A percentile compares a stretch with the other conserved stretches of the same genome.
phyloP scores from a whole-genome alignment of 2,113 vertebrate species.

The Poicephalus gulielmi region DNA sequence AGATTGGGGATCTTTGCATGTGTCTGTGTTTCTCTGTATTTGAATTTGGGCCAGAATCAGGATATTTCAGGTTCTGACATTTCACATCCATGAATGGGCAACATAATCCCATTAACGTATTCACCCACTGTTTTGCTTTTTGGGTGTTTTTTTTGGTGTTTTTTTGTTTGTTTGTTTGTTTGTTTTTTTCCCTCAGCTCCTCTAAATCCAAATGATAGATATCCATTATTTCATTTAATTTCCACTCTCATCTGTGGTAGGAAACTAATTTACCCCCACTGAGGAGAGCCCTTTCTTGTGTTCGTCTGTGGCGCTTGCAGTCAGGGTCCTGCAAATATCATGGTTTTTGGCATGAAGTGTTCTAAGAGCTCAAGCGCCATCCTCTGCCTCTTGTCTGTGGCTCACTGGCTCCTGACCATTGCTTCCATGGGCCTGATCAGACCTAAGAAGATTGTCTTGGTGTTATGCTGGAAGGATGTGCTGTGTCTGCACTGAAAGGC shows the following conservation, averaged over 20 bases:
- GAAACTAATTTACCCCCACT: not conserved
- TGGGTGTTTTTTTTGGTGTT: not conserved
- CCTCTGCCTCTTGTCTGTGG: not conserved
- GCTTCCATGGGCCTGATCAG: not conserved
- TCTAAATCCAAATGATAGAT: not conserved
- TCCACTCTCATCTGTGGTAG: not conserved
- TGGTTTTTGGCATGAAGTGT: not conserved
- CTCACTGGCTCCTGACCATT: rapidly evolving
- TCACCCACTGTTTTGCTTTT: not conserved
- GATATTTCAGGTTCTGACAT: not conserved
- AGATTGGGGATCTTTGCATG: not conserved
- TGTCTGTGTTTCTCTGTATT: not conserved
- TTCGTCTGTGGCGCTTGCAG: not conserved
- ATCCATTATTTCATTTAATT: not conserved
- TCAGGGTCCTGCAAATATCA: not conserved
- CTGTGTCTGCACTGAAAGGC: not conserved
- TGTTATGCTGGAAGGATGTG: not conserved
- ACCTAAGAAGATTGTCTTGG: not conserved
- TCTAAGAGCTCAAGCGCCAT: not conserved
- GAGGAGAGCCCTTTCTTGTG: not conserved
- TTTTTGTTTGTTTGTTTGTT: too few species aligned
- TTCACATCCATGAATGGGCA: not conserved
- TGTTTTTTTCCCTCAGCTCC: not conserved
- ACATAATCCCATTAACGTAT: not conserved
- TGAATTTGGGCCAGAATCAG: slow-evolving; percentile 1